Base-by-base conservation (phyloP, 2,888 invertebrate genomes). In the Rhagonycha lutea region DNA sequence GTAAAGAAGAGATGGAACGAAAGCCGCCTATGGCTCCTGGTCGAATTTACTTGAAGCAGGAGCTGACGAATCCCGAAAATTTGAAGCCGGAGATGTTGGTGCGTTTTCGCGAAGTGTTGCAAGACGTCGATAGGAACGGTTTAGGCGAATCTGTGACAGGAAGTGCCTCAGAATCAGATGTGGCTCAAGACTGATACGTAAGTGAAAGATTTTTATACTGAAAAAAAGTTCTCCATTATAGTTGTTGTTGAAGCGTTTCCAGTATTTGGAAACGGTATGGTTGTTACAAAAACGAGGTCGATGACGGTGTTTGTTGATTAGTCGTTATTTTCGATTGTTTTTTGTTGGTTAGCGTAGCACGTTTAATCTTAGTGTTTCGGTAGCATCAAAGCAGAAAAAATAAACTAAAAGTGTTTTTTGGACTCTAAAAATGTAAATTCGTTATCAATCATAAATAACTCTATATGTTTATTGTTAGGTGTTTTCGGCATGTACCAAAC, bases 221-320 rank as follows among this genome's bases (percentile, higher is more conserved):
- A 84, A 81, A 76, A 62, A 61, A 70, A 78, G 74, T 74, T 73
- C 70, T 76, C 29, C 71, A 73, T 72, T 73, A 65, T 73, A 69
- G 63, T 72, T 78, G 72, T 77, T 77, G 71, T 78, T 78, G 76
- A 78, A 74, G 74, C 69, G 78, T 78, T 78, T 78, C 76, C 78
- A 70, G 70, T 73, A 67, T 61, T 71, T 70, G 78, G 79, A 77
- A 78, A 78, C 79, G 78, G 61, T 47, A 81, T 82, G 82, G 82
- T 82, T 82, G 82, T 82, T 82, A 80, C 81, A 79, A 79, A 76
- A 77, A 82, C 82, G 84, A 86, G 84, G 84, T 85, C 85, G 84
- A 86, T 87, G 87, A 87, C 87, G 86, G 87, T 86, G 85, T 86
- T 87, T 87, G 87, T 87, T 87, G 86, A 87, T 86, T 81, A 84